Base-by-base conservation (phyloP, 2,113 vertebrate genomes). In the Corythoichthys haematopterus region DNA sequence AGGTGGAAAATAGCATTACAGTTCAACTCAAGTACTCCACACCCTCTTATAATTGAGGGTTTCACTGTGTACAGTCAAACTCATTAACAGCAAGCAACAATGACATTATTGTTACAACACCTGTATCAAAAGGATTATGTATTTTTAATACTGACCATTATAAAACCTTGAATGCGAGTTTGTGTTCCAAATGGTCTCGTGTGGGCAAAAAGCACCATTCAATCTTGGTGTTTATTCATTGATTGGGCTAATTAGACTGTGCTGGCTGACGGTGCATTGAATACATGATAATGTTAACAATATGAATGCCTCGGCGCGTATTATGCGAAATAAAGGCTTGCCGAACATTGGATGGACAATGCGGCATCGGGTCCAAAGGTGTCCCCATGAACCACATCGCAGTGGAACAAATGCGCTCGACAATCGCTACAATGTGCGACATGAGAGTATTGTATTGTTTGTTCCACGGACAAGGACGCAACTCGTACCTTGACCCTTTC, bases 401-500 rank as follows among this genome's bases (percentile, higher is more conserved):
- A 58, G 14, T 67, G 64, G 71, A 77, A 83, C 75, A 79, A 82
- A 84, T 80, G 68, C 65, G 66, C 64, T 75, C 36, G 63, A 70
- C 78, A 82, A 86, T 85, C 77, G 85, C 40, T 67, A 58, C 78
- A 76, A 43, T 79, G 66, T 5, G 70, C 58, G 65, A 83, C 80
- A 83, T 77, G 48, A 58, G 61, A 48, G 61, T 72, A 72, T 77
- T 79, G 75, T 79, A 77, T 72, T 76, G 68, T 71, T 80, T 61
- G 69, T 71, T 75, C 57, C 61, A 52, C 47, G 64, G 69, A 77
- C 84, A 85, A 88, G 83, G 83, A 85, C 79, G 4, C 74, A 58
- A 82, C 69, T 75, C 77, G 4, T 74, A 75, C 85, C 83, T 85
- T 89, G 86, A 87, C 83, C 84, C 72, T 64, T 77, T 74, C 72